phyloP scores from a whole-genome alignment of 2,113 vertebrate species.

The Balaeniceps rex region DNA sequence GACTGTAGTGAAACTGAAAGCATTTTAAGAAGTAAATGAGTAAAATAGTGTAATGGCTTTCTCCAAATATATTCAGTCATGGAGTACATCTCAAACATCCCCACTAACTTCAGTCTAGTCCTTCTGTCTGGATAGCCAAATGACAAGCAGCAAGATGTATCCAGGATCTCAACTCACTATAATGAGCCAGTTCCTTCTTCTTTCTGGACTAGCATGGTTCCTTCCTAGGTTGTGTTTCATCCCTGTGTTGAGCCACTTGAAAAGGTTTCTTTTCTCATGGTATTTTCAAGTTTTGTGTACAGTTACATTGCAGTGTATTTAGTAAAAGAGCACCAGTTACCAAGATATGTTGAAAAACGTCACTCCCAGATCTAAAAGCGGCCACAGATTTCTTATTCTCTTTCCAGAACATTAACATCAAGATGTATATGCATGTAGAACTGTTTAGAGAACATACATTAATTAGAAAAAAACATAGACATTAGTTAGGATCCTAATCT shows the following conservation, averaged over 20 bases:
- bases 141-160: neutral
- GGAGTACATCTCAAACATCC: neutral
- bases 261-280: neutral
- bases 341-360: neutral
- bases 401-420: neutral
- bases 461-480: neutral
- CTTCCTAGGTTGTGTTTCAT: neutral
- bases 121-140: neutral
- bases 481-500: neutral
- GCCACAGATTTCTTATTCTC: neutral
- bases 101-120: neutral
- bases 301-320: neutral
- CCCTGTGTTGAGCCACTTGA: neutral
- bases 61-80: neutral
- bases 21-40: neutral
- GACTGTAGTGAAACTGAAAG: neutral
- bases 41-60: neutral
- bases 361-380: neutral
- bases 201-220: neutral
- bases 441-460: neutral
- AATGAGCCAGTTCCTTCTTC: neutral
- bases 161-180: neutral
- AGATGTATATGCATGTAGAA: neutral
- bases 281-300: neutral
- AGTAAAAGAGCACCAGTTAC: neutral